These are phyloP conservation scores for Drosophila grimshawi DNA, from an alignment of 1,140 invertebrate species.

Conservation along the genomic window DNA sequence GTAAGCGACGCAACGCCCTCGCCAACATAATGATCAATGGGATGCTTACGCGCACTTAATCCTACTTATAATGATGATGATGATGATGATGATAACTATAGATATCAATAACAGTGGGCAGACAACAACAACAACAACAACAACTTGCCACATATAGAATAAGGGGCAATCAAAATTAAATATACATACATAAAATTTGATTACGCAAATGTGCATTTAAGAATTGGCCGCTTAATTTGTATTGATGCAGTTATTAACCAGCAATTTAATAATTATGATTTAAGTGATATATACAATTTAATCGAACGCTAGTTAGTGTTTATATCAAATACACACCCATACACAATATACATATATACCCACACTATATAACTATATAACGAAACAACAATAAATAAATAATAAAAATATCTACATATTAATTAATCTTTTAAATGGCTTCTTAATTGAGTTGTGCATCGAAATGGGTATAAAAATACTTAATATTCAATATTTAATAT, in stretches of 20 bases:
- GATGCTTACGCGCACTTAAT: slow-evolving; percentile 86
- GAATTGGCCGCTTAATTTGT: slow-evolving; percentile 50
- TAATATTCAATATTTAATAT: no score
- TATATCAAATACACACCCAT: slow-evolving; percentile 47
- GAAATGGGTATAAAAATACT: not conserved
- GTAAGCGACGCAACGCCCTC: slow-evolving; percentile 94
- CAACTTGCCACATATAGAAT: slow-evolving; percentile 20
- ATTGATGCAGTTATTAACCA: slow-evolving; percentile 71
- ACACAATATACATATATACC: slow-evolving; percentile 40
- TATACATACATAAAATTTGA: not conserved
- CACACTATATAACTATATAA: slow-evolving; percentile 46
- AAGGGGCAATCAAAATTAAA: no score
- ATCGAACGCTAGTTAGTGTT: slow-evolving; percentile 70
- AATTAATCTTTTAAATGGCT: slow-evolving; percentile 59
- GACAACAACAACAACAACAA: slow-evolving; percentile 7
- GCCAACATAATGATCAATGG: slow-evolving; percentile 98
- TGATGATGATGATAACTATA: not conserved
- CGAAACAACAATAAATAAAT: slow-evolving; percentile 45
- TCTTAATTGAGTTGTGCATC: slow-evolving; percentile 54
- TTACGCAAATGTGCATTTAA: slow-evolving; percentile 62
- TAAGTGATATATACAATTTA: slow-evolving; percentile 74
- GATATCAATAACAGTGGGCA: slow-evolving; percentile 7
- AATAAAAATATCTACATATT: slow-evolving; percentile 43
- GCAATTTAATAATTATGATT: slow-evolving; percentile 73
- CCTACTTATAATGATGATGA: not conserved